phyloP scores from a whole-genome alignment of 2,797 vertebrate genomes.

The Falco rusticolus region DNA sequence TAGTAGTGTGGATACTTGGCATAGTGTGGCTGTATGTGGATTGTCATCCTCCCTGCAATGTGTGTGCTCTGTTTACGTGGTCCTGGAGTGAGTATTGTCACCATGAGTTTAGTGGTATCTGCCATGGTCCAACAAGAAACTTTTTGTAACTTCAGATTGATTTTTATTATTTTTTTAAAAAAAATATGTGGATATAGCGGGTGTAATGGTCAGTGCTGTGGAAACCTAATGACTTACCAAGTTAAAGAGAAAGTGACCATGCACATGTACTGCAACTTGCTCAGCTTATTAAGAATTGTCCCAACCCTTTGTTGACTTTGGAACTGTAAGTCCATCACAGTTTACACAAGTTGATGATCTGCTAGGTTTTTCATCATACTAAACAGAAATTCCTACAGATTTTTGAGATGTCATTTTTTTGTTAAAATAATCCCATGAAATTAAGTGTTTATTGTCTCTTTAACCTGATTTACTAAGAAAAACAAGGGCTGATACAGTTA shows the following conservation, averaged over 20 bases:
- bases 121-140: neutral
- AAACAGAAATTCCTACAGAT: neutral
- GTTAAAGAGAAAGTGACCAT: neutral
- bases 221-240: neutral
- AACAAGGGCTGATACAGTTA: neutral
- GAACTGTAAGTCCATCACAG: neutral
- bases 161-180: too few species aligned
- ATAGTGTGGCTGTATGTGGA: neutral
- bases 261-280: neutral
- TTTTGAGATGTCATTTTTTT: neutral
- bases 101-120: neutral
- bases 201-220: neutral
- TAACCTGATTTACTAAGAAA: neutral
- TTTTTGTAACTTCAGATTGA: neutral
- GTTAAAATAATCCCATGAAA: neutral
- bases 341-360: neutral
- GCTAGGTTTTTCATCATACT: neutral
- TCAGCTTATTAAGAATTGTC: neutral
- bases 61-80: accelerated
- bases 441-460: neutral
- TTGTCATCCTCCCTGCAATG: neutral
- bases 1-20: accelerated
- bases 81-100: neutral
- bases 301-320: neutral
- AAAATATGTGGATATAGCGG: neutral